Percentiles rank a stretch among this genome's conserved stretches.
Conservation (phyloP, 2,797 vertebrate genomes). For the Sibirionetta formosa region DNA sequence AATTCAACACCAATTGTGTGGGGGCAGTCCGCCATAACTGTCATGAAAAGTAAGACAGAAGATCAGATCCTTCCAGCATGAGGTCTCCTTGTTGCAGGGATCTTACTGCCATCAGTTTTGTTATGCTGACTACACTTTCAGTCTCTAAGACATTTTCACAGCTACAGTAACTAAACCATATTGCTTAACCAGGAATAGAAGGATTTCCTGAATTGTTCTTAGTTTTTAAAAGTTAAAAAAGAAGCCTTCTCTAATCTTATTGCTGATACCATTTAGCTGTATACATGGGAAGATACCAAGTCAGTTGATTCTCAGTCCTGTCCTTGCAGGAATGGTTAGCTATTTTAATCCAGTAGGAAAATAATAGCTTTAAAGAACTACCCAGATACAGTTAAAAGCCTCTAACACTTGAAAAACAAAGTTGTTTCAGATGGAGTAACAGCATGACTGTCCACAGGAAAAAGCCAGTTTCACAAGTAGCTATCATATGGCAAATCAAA, state of each 20-base stretch:
- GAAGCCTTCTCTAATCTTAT: not conserved
- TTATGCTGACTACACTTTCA: not conserved
- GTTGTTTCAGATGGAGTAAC: not conserved
- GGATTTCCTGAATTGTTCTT: not conserved
- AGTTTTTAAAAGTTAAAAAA: not conserved
- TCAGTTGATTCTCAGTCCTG: not conserved
- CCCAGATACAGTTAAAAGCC: not conserved
- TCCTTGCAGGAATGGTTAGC: not conserved
- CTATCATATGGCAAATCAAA: not conserved
- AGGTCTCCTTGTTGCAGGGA: not conserved
- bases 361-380: not conserved
- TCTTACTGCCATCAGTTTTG: not conserved
- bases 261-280: not conserved
- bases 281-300: not conserved
- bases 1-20: conserved; percentile 99
- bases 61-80: not conserved
- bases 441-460: not conserved
- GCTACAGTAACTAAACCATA: not conserved
- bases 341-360: conserved; percentile 1
- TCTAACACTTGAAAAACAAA: not conserved
- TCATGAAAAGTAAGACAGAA: conserved; percentile 37
- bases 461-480: fast-evolving
- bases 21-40: conserved; percentile 99
- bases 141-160: not conserved
- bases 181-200: not conserved